Conservation (phyloP, 2,797 vertebrate species). For the Cossypha caffra region DNA sequence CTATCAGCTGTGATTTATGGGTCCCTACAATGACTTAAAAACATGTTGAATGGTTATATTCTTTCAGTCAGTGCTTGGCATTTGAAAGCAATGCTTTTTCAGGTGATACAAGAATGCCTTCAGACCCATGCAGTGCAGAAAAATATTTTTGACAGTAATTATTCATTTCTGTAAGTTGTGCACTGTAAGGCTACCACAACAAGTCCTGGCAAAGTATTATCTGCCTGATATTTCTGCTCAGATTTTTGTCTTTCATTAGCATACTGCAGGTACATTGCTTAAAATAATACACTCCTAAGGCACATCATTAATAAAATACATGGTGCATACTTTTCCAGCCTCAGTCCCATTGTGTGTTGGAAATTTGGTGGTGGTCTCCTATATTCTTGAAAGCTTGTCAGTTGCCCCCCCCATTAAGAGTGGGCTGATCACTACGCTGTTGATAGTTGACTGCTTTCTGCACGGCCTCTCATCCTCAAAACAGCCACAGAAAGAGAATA, state of each 20-base stretch:
- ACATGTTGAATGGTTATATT: neutral
- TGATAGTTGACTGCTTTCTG: neutral
- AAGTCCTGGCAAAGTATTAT: neutral
- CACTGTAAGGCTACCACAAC: neutral
- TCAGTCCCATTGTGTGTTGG: neutral
- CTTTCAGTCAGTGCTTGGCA: neutral
- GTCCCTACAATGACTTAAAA: neutral
- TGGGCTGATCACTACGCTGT: neutral
- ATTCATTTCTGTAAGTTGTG: neutral
- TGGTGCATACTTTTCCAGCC: neutral
- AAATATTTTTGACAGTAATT: neutral
- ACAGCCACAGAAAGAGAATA: neutral
- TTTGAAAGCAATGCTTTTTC: neutral
- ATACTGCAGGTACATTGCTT: neutral
- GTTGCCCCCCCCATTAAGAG: neutral
- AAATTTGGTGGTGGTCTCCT: neutral
- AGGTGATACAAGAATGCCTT: neutral
- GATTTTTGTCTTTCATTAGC: neutral
- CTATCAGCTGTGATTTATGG: neutral
- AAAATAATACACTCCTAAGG: neutral
- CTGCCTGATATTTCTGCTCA: neutral
- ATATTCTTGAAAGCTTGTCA: accelerated
- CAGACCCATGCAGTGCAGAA: neutral
- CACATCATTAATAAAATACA: neutral
- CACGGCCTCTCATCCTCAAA: neutral